These are phyloP conservation scores for Zenarchopterus dispar DNA, from an alignment of 2,797 vertebrate genomes.

Conservation along the genomic window DNA sequence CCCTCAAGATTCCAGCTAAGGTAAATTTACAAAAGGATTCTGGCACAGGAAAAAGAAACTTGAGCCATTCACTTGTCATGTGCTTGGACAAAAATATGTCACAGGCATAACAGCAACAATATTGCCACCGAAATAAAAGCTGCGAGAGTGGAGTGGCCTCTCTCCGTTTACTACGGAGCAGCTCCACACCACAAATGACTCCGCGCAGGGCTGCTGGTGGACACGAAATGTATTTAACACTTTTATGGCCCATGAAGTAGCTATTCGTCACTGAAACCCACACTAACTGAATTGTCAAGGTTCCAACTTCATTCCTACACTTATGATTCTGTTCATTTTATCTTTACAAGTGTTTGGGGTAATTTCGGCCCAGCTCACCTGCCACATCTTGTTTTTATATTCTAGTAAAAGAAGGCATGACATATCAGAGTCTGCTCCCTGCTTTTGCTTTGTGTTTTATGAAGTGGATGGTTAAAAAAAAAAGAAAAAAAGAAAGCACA, in stretches of 20 bases:
- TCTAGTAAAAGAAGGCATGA: background rate
- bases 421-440: background rate
- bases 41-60: conserved; percentile 28
- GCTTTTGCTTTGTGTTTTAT: too few species aligned
- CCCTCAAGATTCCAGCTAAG: conserved; percentile 26
- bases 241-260: conserved; percentile 28
- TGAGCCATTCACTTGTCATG: conserved; percentile 21
- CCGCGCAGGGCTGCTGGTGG: conserved; percentile 28
- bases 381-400: background rate
- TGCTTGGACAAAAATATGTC: conserved; percentile 36
- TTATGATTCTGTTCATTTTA: conserved; percentile 14
- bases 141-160: conserved; percentile 20
- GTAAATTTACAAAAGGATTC: conserved; percentile 34
- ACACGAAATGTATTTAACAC: conserved; percentile 35
- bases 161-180: conserved; percentile 10
- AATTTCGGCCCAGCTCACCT: too few species aligned
- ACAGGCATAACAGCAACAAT: conserved; percentile 35
- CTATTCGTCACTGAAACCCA: conserved; percentile 5
- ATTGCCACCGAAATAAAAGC: conserved; percentile 21
- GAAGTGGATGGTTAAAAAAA: too few species aligned
- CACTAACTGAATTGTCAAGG: conserved; percentile 15
- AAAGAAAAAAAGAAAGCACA: too few species aligned
- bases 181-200: conserved; percentile 25
- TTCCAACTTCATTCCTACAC: background rate
- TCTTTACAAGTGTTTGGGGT: too few species aligned